Evolutionary conservation across 2,797 vertebrate genomes (phyloP).

Genomic region (Limosa lapponica): DNA sequence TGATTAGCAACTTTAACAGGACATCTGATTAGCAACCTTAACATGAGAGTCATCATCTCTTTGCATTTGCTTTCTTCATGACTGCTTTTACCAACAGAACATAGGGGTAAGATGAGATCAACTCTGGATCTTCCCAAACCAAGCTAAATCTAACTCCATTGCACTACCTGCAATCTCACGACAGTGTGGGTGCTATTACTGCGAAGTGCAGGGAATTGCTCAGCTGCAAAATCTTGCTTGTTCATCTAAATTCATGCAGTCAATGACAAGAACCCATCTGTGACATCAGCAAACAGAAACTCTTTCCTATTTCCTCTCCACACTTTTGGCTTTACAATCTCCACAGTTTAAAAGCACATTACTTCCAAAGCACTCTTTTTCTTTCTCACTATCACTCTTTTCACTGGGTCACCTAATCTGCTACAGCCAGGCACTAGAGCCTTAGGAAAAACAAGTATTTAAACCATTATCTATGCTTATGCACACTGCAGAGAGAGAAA

Average conservation of each 20-base stretch:
- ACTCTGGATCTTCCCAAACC: background rate
- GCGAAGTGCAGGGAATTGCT: background rate
- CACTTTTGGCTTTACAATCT: background rate
- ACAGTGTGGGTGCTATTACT: background rate
- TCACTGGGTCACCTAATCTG: background rate
- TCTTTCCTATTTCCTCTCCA: background rate
- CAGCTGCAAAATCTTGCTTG: background rate
- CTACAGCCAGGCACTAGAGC: background rate
- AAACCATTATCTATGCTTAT: background rate
- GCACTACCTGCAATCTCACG: background rate
- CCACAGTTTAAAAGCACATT: background rate
- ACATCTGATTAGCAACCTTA: background rate
- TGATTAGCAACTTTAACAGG: background rate
- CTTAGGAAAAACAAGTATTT: background rate
- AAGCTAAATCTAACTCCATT: background rate
- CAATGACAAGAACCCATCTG: background rate
- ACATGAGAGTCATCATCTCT: background rate
- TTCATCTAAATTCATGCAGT: background rate
- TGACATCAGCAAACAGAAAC: background rate
- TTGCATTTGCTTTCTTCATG: background rate
- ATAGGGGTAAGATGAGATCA: background rate
- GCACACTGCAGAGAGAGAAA: rapidly evolving
- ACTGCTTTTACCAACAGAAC: background rate
- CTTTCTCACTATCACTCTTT: background rate
- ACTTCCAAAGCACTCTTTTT: background rate